These are phyloP conservation scores for Acrossocheilus wenchowensis DNA, from an alignment of 2,797 vertebrate genomes.

Conservation along the genomic window DNA sequence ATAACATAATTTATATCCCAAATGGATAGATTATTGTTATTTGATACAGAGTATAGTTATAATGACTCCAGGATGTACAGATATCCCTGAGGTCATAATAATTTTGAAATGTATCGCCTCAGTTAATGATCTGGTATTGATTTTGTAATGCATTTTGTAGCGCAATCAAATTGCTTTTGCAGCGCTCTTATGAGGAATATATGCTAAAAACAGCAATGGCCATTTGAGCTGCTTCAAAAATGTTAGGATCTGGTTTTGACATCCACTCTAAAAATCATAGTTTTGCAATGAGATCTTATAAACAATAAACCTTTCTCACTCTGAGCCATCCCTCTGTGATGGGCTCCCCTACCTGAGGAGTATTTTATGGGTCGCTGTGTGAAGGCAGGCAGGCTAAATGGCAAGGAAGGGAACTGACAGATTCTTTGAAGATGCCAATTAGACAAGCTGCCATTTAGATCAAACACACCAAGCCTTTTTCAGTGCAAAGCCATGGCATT, in stretches of 20 bases:
- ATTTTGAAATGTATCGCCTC: neutral
- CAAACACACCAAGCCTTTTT: constrained; percentile 69
- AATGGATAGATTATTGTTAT: neutral
- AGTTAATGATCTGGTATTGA: neutral
- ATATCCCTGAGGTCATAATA: neutral
- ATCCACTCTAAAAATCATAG: neutral
- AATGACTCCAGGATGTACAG: neutral
- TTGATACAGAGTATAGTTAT: neutral
- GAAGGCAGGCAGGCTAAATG: constrained; percentile 42
- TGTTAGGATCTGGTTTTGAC: neutral
- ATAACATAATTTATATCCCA: neutral
- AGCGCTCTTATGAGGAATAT: neutral
- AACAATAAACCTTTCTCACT: constrained; percentile 10
- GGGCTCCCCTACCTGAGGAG: constrained; percentile 9
- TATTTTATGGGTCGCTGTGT: constrained; percentile 17
- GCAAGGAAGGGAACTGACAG: constrained; percentile 43
- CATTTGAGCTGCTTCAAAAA: neutral
- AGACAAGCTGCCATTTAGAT: constrained; percentile 79
- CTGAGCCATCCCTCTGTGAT: constrained; percentile 19
- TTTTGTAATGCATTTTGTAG: neutral
- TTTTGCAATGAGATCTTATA: neutral
- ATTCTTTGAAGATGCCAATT: constrained; percentile 75
- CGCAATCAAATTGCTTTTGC: neutral
- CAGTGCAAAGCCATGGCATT: constrained; percentile 68
- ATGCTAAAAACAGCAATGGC: neutral